These are phyloP conservation scores for Darevskia mixta DNA, from an alignment of 2,797 vertebrate genomes.

Conservation along the genomic window DNA sequence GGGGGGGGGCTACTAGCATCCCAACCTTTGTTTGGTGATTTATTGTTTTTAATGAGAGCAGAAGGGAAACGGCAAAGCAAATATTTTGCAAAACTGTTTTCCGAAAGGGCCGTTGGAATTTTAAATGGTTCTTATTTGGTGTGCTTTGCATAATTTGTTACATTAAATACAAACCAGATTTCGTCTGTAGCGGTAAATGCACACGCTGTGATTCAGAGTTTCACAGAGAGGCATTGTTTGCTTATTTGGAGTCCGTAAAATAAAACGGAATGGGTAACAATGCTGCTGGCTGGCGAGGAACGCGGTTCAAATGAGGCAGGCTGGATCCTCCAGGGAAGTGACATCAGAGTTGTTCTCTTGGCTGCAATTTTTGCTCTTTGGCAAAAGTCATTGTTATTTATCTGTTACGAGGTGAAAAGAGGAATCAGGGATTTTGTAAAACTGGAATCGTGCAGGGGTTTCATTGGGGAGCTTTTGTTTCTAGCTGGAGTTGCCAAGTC, in stretches of 20 bases:
- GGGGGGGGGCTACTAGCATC: not conserved
- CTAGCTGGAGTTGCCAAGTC: not conserved
- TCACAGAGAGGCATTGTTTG: slow-evolving; percentile 21
- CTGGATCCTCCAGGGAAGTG: not conserved
- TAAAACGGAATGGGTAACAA: not conserved
- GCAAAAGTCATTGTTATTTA: not conserved
- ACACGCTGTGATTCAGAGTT: slow-evolving; percentile 49
- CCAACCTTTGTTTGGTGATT: slow-evolving; percentile 38
- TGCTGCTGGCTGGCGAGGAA: slow-evolving; percentile 19
- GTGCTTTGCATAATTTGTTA: slow-evolving; percentile 77
- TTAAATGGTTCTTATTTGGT: slow-evolving; percentile 73
- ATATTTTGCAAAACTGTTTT: slow-evolving; percentile 69
- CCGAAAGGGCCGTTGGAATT: slow-evolving; percentile 71
- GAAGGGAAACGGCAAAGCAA: slow-evolving; percentile 69
- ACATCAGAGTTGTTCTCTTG: slow-evolving; percentile 19
- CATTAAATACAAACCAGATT: slow-evolving; percentile 79
- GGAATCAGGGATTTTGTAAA: not conserved
- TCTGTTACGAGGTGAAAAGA: not conserved
- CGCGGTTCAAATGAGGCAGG: not conserved
- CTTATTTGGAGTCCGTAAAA: slow-evolving; percentile 37
- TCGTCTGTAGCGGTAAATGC: slow-evolving; percentile 57
- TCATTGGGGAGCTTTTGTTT: not conserved
- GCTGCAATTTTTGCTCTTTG: slow-evolving; percentile 22
- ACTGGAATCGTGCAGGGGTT: not conserved
- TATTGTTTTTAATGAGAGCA: slow-evolving; percentile 58